Base-by-base conservation (phyloP, 2,113 vertebrate species). In the Oenanthe melanoleuca region DNA sequence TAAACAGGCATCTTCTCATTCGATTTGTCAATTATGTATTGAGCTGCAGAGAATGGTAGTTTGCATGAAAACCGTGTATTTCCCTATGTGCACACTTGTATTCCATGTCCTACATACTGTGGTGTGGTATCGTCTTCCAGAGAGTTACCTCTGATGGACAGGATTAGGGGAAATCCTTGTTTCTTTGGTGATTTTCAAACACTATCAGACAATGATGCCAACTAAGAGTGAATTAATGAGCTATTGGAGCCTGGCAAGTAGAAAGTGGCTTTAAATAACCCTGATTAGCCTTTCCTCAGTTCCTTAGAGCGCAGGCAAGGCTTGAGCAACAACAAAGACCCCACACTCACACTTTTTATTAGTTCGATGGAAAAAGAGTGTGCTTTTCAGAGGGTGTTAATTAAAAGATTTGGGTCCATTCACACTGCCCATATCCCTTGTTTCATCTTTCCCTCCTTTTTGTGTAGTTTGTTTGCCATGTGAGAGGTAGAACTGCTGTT, bases 181-280 rank as follows among this genome's bases (percentile, higher is more conserved):
- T 98, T 98, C 98, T 99, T 98, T 98, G 98, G 98, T 98, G 98
- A 95, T 98, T 98, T 98, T 98, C 98, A 98, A 99, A 99, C 97
- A 95, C 97, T 89, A 91, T 95, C 95, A 97, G 98, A 99, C 98
- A 99, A 99, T 99, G 98, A 98, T 98, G 98, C 98, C 97, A 98
- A 98, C 98, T 98, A 97, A 98, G 98, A 98, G 96, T 95, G 97
- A 98, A 98, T 98, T 99, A 99, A 99, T 99, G 98, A 98, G 98
- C 97, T 97, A 97, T 40, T 94, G 92, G 97, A 98, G 97, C 97
- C 97, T 97, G 97, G 97, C 97, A 98, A 97, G 89, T 71, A 95
- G 94, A 97, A 98, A 98, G 97, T 98, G 97, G 98, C 97, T 98
- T 98, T 97, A 98, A 98, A 98, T 98, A 98, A 98, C 97, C 98